phyloP scores from a whole-genome alignment of 2,113 vertebrate species.

The Dromiciops gliroides region DNA sequence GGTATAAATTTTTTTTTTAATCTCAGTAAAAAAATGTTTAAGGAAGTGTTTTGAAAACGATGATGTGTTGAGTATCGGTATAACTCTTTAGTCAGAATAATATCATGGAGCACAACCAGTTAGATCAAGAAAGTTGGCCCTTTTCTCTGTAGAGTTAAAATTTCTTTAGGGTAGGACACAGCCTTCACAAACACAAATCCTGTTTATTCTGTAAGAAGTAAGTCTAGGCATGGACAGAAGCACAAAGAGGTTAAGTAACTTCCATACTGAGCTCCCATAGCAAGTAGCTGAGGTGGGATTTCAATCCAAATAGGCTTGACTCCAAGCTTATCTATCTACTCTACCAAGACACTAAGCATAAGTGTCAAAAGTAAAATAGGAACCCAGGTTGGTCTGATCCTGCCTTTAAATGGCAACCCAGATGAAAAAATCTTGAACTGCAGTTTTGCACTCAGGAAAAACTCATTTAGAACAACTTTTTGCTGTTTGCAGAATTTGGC shows the following conservation, averaged over 20 bases:
- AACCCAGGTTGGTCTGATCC: neutral
- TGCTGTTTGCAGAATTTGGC: slow-evolving; percentile 12
- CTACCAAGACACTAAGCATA: neutral
- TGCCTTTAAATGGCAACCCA: neutral
- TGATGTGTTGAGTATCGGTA: neutral
- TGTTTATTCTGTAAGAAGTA: neutral
- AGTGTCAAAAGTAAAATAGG: neutral
- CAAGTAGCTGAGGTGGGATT: neutral
- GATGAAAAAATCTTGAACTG: neutral
- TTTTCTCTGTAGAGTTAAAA: neutral
- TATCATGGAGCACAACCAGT: neutral
- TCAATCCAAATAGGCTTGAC: neutral
- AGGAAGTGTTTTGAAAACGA: neutral
- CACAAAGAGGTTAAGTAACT: neutral
- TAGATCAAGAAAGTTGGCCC: neutral
- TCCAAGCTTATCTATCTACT: neutral
- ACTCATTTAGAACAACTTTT: neutral
- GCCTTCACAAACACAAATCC: neutral
- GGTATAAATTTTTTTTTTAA: neutral
- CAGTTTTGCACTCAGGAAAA: neutral
- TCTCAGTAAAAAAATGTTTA: neutral
- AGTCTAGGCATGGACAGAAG: neutral
- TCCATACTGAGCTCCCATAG: neutral
- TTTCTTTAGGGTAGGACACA: neutral
- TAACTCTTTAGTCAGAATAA: neutral